These are phyloP conservation scores for Notarius lentiginosus DNA, from an alignment of 2,113 vertebrate species.

Conservation along the genomic window DNA sequence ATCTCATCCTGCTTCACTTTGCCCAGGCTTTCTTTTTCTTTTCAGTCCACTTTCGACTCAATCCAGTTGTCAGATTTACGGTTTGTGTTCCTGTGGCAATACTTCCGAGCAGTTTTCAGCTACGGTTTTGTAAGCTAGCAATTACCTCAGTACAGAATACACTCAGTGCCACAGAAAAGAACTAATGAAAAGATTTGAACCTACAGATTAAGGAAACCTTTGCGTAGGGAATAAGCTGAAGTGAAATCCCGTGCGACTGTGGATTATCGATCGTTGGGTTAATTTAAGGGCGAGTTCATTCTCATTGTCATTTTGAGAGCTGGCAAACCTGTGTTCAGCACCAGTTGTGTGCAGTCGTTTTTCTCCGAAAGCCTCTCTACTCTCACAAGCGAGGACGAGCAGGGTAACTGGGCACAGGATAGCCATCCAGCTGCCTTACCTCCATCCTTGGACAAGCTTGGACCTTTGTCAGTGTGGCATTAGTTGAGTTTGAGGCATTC, in stretches of 20 bases:
- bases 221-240: background rate
- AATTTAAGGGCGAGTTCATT: slow-evolving; percentile 35
- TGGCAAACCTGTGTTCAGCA: slow-evolving; percentile 17
- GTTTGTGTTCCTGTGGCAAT: slow-evolving; percentile 13
- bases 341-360: slow-evolving; percentile 9
- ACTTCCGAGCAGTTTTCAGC: slow-evolving; percentile 7
- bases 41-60: slow-evolving; percentile 15
- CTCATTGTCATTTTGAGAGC: slow-evolving; percentile 72
- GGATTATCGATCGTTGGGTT: background rate
- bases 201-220: background rate
- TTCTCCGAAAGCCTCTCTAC: slow-evolving; percentile 50
- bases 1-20: slow-evolving; percentile 34
- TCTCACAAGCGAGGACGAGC: slow-evolving; percentile 52
- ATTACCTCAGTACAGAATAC: background rate
- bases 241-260: background rate
- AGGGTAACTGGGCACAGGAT: slow-evolving; percentile 43
- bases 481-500: slow-evolving; percentile 5
- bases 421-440: slow-evolving; percentile 15
- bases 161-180: background rate
- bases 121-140: background rate
- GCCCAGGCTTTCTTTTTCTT: background rate
- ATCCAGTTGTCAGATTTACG: slow-evolving; percentile 5
- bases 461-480: slow-evolving; percentile 20
- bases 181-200: background rate
- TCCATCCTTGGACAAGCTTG: slow-evolving; percentile 31